phyloP scores from a whole-genome alignment of 2,113 vertebrate genomes.

The Cavia aperea region DNA sequence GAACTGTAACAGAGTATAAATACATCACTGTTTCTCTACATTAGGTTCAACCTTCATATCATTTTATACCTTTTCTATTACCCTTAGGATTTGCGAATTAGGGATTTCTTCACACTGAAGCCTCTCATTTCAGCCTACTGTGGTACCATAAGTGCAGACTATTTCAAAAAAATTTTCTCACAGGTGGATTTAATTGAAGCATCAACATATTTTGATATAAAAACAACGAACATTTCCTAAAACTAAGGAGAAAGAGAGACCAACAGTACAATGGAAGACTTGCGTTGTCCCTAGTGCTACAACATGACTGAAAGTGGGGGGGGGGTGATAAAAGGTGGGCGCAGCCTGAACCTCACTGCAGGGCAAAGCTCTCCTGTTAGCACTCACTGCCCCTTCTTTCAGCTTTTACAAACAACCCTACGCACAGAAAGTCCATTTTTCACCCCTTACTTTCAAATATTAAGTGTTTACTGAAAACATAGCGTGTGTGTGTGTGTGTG shows the following conservation, averaged over 20 bases:
- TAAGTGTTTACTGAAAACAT: neutral
- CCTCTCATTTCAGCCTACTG: neutral
- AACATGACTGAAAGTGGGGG: conserved; percentile 5
- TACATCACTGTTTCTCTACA: neutral
- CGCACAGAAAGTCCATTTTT: neutral
- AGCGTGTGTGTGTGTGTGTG: too few species aligned
- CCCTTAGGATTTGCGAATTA: neutral
- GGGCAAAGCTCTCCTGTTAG: neutral
- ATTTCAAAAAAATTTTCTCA: neutral
- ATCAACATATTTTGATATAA: conserved; percentile 31
- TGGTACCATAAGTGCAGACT: neutral
- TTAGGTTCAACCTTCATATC: neutral
- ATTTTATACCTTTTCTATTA: conserved; percentile 32
- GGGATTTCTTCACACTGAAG: conserved; percentile 1
- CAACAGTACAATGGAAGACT: neutral
- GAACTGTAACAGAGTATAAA: neutral
- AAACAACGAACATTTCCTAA: conserved; percentile 31
- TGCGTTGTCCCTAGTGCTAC: conserved; percentile 2
- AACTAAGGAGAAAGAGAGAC: neutral
- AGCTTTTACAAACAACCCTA: neutral
- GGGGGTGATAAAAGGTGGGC: neutral
- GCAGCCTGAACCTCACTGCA: neutral
- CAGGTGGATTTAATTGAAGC: conserved; percentile 13
- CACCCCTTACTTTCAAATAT: conserved; percentile 34
- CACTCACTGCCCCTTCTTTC: neutral